Evolutionary conservation across 2,113 vertebrate genomes (phyloP).

Genomic region (Aphyosemion australe): DNA sequence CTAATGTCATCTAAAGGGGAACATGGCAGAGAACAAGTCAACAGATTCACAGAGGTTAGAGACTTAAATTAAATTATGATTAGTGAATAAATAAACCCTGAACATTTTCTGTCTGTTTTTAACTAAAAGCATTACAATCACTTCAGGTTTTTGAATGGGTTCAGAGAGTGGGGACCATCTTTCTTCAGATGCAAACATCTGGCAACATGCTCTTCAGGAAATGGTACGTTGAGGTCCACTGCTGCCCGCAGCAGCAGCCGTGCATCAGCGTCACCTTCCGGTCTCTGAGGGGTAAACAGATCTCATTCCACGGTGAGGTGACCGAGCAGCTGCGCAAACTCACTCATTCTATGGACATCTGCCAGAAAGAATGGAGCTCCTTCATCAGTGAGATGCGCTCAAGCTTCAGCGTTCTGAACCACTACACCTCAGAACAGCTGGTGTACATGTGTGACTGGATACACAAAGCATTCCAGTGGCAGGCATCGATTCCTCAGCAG

Average conservation of each 20-base stretch:
- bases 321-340: conserved; percentile 65
- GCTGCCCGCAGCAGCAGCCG: conserved; percentile 45
- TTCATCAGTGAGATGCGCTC: conserved; percentile 71
- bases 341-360: conserved; percentile 72
- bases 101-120: background rate
- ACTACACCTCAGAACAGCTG: conserved; percentile 79
- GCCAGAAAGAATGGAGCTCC: conserved; percentile 73
- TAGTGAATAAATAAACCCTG: background rate
- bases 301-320: conserved; percentile 55
- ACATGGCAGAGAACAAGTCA: conserved; percentile 76
- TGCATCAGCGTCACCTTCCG: conserved; percentile 67
- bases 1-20: conserved; percentile 80
- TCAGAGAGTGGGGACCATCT: conserved; percentile 65
- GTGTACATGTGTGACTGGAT: conserved; percentile 77
- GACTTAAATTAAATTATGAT: no score
- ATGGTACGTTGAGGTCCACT: conserved; percentile 69
- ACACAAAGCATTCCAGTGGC: conserved; percentile 45
- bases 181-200: conserved; percentile 74
- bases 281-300: conserved; percentile 33
- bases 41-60: conserved; percentile 78
- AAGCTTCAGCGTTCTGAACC: conserved; percentile 70
- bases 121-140: background rate
- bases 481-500: conserved; percentile 45
- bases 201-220: conserved; percentile 80
- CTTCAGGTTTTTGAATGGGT: conserved; percentile 79